phyloP scores from a whole-genome alignment of 2,797 vertebrate genomes.

The Gallinago nigripennis region DNA sequence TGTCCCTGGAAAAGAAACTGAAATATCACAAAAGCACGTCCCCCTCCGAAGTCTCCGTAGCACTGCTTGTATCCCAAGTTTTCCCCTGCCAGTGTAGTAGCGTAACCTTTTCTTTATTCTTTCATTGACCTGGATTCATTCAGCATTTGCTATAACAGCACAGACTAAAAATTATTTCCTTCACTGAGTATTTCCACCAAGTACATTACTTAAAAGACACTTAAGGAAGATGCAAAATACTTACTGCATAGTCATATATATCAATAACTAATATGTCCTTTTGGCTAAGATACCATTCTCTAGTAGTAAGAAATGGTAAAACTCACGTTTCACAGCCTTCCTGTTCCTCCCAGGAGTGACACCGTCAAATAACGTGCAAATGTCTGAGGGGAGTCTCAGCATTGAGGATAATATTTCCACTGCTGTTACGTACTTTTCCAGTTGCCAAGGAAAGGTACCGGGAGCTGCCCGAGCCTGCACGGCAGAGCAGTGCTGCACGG shows the following conservation, averaged over 20 bases:
- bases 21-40: background rate
- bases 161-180: background rate
- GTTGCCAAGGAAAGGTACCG: background rate
- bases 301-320: background rate
- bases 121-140: background rate
- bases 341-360: slow-evolving; percentile 20
- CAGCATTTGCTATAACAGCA: background rate
- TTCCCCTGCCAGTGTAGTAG: background rate
- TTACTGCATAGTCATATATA: fast-evolving
- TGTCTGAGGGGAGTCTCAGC: background rate
- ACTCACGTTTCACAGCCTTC: slow-evolving; percentile 59
- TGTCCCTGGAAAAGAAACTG: background rate
- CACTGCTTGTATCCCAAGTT: background rate
- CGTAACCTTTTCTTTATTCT: background rate
- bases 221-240: background rate
- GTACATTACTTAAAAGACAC: background rate
- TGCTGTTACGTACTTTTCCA: background rate
- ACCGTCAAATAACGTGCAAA: slow-evolving; percentile 35
- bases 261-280: background rate
- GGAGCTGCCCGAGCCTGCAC: background rate
- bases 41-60: background rate
- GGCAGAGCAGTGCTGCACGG: background rate
- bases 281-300: background rate
- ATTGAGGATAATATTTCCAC: slow-evolving; percentile 5
- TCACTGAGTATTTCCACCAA: background rate